Conservation (phyloP, 2,113 vertebrate species). For the Eulacestoma nigropectus region DNA sequence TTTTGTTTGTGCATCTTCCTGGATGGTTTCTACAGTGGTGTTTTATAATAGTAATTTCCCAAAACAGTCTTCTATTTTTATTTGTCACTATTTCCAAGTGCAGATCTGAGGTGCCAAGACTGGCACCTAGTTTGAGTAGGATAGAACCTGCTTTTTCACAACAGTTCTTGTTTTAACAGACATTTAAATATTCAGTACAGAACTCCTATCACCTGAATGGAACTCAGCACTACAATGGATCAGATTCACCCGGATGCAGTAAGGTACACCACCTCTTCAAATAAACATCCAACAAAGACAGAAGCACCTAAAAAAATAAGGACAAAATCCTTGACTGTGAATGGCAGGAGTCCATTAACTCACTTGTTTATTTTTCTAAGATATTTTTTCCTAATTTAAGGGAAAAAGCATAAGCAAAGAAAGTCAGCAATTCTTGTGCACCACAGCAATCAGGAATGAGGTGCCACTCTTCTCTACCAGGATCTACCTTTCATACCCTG, state of each 20-base stretch:
- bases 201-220: neutral
- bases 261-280: neutral
- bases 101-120: neutral
- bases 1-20: neutral
- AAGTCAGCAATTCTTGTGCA: neutral
- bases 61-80: neutral
- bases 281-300: neutral
- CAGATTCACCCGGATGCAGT: neutral
- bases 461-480: neutral
- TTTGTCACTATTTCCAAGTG: neutral
- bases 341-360: neutral
- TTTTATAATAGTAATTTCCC: neutral
- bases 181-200: neutral
- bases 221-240: neutral
- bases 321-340: neutral
- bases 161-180: neutral
- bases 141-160: neutral
- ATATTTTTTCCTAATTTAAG: neutral
- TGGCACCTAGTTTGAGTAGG: neutral
- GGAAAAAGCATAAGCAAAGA: neutral
- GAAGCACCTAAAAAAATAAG: neutral
- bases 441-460: neutral
- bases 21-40: neutral
- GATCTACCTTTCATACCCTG: neutral
- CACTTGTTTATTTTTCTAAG: neutral